phyloP scores from a whole-genome alignment of 1,140 invertebrate genomes.

The Hypsibius dujardini region DNA sequence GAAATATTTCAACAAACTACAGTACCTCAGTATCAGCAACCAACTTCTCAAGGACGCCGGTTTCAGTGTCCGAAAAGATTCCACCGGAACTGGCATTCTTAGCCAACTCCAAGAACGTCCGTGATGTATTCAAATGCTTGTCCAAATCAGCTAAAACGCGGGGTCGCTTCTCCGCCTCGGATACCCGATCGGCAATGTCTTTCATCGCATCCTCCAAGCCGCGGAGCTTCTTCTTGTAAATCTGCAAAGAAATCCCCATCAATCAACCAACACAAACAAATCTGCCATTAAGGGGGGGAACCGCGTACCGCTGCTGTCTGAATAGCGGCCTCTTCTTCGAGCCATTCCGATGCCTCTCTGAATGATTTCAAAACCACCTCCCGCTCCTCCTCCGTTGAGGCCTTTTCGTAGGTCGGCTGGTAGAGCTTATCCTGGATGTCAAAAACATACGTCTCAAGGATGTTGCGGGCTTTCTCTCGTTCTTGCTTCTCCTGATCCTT shows the following conservation, averaged over 20 bases:
- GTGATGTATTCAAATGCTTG: conserved; percentile 35
- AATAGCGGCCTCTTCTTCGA: conserved; percentile 29
- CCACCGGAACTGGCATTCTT: conserved; percentile 33
- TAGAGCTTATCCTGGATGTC: conserved; percentile 67
- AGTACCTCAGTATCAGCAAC: conserved; percentile 37
- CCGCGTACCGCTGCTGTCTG: conserved; percentile 25
- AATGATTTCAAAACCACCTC: conserved; percentile 50
- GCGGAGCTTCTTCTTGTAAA: conserved; percentile 30
- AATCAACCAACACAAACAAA: conserved; percentile 20
- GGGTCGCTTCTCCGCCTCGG: conserved; percentile 68
- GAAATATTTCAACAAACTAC: too few species aligned
- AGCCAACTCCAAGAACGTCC: conserved; percentile 32
- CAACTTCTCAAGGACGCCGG: conserved; percentile 33
- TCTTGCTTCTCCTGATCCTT: conserved; percentile 53
- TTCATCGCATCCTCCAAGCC: conserved; percentile 29
- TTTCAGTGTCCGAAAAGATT: conserved; percentile 43
- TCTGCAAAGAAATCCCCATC: conserved; percentile 28
- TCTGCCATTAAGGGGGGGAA: background rate
- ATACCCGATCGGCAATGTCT: conserved; percentile 52
- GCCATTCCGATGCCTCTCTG: conserved; percentile 32
- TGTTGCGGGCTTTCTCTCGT: conserved; percentile 68
- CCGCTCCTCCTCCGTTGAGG: conserved; percentile 53
- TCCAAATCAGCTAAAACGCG: conserved; percentile 36
- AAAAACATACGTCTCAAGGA: conserved; percentile 74
- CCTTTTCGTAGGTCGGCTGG: conserved; percentile 49